Percentiles rank a stretch among this genome's conserved stretches.
These are phyloP conservation scores for Liopterus haemorrhoidalis DNA, from an alignment of 2,888 invertebrate species.

Conservation along the genomic window DNA sequence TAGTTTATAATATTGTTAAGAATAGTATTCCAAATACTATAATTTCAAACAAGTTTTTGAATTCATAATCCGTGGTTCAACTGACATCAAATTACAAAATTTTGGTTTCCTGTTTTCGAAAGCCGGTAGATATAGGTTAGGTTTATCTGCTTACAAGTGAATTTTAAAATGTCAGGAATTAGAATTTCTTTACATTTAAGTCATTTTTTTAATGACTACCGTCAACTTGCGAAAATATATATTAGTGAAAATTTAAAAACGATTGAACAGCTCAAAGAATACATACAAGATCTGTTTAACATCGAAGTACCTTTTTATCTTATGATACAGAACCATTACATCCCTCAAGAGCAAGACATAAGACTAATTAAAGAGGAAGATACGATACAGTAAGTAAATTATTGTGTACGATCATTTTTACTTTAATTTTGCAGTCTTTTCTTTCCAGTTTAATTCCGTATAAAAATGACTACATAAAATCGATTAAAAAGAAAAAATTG, in stretches of 20 bases:
- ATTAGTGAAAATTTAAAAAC: slow-evolving; percentile 10
- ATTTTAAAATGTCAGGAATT: background rate
- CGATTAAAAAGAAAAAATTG: too few relatives aligned
- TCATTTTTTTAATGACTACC: slow-evolving; percentile 16
- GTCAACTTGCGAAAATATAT: slow-evolving; percentile 10
- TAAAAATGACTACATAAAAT: too few relatives aligned
- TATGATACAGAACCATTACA: slow-evolving; percentile 10
- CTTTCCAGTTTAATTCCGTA: too few relatives aligned
- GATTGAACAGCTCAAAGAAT: slow-evolving; percentile 9
- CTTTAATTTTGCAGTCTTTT: too few relatives aligned
- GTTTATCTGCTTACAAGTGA: background rate
- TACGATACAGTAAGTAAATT: too few relatives aligned
- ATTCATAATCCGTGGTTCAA: too few relatives aligned
- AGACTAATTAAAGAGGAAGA: slow-evolving; percentile 8
- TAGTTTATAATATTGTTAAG: too few relatives aligned
- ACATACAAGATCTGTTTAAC: slow-evolving; percentile 9
- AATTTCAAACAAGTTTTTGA: too few relatives aligned
- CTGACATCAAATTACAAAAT: slow-evolving; percentile 4
- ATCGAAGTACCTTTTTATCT: slow-evolving; percentile 13
- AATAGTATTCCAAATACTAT: too few relatives aligned
- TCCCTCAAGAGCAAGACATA: slow-evolving; percentile 10
- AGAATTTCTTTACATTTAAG: slow-evolving; percentile 17
- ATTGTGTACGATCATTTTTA: too few relatives aligned
- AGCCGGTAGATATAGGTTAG: background rate
- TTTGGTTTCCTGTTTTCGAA: background rate